Evolutionary conservation across 2,113 vertebrate genomes (phyloP).

Genomic region (Salvelinus namaycush): DNA sequence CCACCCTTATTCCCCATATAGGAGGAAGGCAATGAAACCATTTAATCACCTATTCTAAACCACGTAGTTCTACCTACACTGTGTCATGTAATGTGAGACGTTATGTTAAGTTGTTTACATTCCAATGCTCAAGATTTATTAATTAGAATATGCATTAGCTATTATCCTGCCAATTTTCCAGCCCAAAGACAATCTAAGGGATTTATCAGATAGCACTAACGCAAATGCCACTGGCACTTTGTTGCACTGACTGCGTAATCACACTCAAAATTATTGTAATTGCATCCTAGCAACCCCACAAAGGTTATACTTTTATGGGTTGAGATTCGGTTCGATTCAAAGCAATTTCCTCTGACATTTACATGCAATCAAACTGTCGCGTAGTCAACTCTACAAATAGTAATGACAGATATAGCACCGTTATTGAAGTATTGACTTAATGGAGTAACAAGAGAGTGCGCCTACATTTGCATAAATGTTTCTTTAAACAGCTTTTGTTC

Average conservation of each 20-base stretch:
- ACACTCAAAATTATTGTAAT: constrained; percentile 25
- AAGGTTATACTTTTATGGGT: constrained; percentile 22
- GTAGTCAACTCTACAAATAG: constrained; percentile 27
- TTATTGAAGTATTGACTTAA: constrained; percentile 47
- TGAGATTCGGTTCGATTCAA: constrained; percentile 5
- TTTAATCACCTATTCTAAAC: background rate
- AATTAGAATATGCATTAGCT: background rate
- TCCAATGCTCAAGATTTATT: background rate
- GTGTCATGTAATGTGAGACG: background rate
- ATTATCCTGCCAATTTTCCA: background rate
- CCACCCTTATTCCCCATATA: too few species aligned
- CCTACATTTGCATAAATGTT: constrained; percentile 68
- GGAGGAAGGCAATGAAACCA: background rate
- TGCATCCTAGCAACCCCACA: constrained; percentile 10
- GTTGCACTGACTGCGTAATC: constrained; percentile 33
- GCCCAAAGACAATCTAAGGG: background rate
- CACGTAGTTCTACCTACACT: background rate
- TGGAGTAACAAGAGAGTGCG: constrained; percentile 42
- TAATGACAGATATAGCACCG: constrained; percentile 34
- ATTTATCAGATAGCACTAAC: constrained; percentile 7
- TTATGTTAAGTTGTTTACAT: background rate
- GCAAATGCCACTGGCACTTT: constrained; percentile 1
- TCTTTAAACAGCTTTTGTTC: constrained; percentile 50
- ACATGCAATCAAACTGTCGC: constrained; percentile 39
- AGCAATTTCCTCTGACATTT: constrained; percentile 45